These are phyloP conservation scores for Sebastes paucispinis DNA, from an alignment of 2,797 vertebrate species.

Conservation along the genomic window DNA sequence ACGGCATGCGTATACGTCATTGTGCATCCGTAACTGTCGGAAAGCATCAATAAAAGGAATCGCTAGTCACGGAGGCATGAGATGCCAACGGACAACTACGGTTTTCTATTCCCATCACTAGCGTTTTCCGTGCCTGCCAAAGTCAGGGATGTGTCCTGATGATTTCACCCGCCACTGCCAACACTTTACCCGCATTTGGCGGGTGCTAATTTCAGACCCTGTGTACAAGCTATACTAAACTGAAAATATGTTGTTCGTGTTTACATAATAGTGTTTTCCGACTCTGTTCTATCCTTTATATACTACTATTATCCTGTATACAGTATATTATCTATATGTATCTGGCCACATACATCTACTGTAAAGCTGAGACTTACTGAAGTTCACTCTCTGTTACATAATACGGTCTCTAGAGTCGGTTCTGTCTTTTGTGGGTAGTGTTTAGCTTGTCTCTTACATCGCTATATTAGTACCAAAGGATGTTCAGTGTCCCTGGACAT, in stretches of 20 bases:
- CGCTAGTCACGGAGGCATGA: too few species aligned
- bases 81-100: too few species aligned
- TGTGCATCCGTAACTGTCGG: too few species aligned
- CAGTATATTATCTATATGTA: neutral
- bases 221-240: neutral
- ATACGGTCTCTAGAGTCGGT: neutral
- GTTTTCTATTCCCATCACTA: too few species aligned
- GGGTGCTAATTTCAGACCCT: too few species aligned
- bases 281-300: neutral
- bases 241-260: neutral
- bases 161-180: too few species aligned
- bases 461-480: constrained; percentile 28
- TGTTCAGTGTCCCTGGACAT: constrained; percentile 31
- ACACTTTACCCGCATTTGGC: too few species aligned
- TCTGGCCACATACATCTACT: neutral
- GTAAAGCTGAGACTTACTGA: neutral
- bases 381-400: constrained; percentile 16
- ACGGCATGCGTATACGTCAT: too few species aligned
- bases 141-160: too few species aligned
- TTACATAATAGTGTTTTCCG: neutral
- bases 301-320: neutral
- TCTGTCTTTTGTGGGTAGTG: neutral
- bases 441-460: neutral
- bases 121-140: too few species aligned
- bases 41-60: too few species aligned